phyloP scores from a whole-genome alignment of 2,113 vertebrate species.

The Mustelus asterias region DNA sequence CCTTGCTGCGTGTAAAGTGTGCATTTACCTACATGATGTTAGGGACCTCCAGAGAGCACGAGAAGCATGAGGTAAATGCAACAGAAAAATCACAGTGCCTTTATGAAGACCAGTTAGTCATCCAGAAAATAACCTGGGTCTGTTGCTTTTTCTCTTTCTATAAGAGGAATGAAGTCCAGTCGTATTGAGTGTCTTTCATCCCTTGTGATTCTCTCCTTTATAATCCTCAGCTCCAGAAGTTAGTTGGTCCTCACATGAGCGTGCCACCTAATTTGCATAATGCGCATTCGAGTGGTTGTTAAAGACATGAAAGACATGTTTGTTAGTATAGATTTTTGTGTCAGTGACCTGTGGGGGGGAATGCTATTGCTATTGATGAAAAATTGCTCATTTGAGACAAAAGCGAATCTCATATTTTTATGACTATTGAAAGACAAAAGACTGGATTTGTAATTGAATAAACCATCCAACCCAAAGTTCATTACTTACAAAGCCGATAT shows the following conservation, averaged over 20 bases:
- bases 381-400: background rate
- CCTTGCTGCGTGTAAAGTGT: background rate
- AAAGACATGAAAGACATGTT: background rate
- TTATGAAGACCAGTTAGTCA: background rate
- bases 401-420: background rate
- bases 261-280: background rate
- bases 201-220: background rate
- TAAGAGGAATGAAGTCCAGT: background rate
- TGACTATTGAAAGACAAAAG: background rate
- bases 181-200: background rate
- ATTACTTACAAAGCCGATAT: background rate
- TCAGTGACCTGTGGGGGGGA: background rate
- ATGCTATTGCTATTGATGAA: background rate
- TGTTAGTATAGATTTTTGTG: conserved; percentile 6
- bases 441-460: background rate
- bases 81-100: background rate
- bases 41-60: background rate
- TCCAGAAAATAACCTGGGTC: background rate
- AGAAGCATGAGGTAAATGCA: background rate
- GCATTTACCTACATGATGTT: background rate
- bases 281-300: background rate
- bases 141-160: background rate
- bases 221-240: background rate
- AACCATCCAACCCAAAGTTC: background rate
- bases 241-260: background rate